Evolutionary conservation across 2,113 vertebrate genomes (phyloP).

Genomic region (Rana temporaria): DNA sequence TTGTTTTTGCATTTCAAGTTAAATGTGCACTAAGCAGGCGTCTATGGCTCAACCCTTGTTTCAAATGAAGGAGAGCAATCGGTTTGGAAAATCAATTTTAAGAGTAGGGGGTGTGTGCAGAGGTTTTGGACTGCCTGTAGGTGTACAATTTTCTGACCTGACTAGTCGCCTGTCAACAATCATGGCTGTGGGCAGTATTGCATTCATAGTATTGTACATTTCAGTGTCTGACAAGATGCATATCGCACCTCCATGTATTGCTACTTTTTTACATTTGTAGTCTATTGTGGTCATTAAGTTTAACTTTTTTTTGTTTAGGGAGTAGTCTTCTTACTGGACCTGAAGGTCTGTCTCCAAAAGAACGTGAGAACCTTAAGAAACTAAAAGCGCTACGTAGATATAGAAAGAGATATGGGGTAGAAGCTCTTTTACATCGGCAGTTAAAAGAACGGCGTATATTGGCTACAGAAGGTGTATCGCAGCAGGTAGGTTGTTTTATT

Average conservation of each 20-base stretch:
- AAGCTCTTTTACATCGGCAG: conserved; percentile 92
- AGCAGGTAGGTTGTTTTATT: conserved; percentile 77
- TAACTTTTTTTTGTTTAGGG: conserved; percentile 67
- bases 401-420: conserved; percentile 90
- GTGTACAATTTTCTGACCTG: too few species aligned
- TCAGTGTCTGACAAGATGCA: too few species aligned
- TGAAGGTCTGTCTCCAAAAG: conserved; percentile 88
- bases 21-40: too few species aligned
- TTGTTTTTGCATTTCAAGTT: too few species aligned
- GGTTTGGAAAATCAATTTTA: too few species aligned
- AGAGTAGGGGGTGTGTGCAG: too few species aligned
- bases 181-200: too few species aligned
- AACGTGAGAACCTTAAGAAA: conserved; percentile 89
- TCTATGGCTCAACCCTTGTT: too few species aligned
- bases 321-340: conserved; percentile 90
- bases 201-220: too few species aligned
- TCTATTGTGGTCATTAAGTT: conserved; percentile 38
- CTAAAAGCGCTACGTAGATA: conserved; percentile 92
- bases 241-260: background rate
- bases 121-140: too few species aligned
- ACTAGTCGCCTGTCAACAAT: too few species aligned
- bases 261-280: conserved; percentile 26
- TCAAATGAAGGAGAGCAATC: too few species aligned
- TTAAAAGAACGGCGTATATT: conserved; percentile 87
- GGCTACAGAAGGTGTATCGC: conserved; percentile 79